Evolutionary conservation across 1,140 invertebrate species (phyloP), one percentile per base, ranked within the genome.

Genomic region (Orchestia grillus): DNA sequence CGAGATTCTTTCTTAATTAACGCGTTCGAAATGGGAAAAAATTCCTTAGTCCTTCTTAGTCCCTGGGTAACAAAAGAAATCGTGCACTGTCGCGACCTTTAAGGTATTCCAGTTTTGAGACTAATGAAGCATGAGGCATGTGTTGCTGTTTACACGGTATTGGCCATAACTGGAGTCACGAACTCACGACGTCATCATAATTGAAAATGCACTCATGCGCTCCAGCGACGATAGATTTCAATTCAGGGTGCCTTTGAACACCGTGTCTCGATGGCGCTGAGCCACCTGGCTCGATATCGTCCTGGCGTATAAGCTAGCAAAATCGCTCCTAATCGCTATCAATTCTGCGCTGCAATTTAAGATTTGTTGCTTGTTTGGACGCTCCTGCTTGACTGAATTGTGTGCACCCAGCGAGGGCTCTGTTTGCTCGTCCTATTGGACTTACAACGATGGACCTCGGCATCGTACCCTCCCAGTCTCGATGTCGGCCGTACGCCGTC

Each of bases 331-430:
- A 77, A 77, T 77, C 62, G 62, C 62, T 77, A 77, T 77, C 62
- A 77, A 77, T 77, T 77, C 62, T 36, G 62, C 62, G 62, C 62
- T 77, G 28, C 62, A 77, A 77, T 77, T 77, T 36, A 28, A 28
- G 62, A 77, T 77, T 77, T 77, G 62, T 77, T 77, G 62, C 62
- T 77, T 77, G 62, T 77, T 77, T 77, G 62, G 62, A 77, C 62
- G 62, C 62, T 15, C 62, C 36, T 77, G 62, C 62, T 77, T 77
- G 62, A 77, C 62, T 8, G 62, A 77, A 77, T 36, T 77, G 62
- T 77, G 62, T 77, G 62, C 3, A 28, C 62, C 62, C 28, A 1
- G 62, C 28, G 11, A 77, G 62, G 11, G 62, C 62, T 77, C 36
- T 77, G 62, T 77, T 77, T 77, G 62, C 62, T 36, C 62, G 62